Conservation (phyloP, 2,797 vertebrate genomes). For the Propithecus perrieri region DNA sequence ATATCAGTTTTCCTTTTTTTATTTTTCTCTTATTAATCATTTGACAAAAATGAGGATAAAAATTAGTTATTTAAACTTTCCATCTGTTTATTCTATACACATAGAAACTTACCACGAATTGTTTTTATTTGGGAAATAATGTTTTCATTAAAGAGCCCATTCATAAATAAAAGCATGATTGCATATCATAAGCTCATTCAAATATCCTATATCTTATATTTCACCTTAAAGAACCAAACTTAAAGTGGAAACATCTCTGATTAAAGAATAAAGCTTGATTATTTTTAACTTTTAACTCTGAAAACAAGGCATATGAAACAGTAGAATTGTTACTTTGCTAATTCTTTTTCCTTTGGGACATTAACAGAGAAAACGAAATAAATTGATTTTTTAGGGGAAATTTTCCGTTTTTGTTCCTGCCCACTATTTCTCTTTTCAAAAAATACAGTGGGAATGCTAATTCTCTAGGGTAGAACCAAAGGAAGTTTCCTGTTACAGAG, state of each 20-base stretch:
- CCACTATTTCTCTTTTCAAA: background rate
- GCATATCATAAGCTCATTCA: background rate
- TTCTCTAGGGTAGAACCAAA: background rate
- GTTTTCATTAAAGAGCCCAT: background rate
- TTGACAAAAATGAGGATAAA: background rate
- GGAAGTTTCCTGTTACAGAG: background rate
- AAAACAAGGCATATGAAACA: background rate
- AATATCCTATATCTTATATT: background rate
- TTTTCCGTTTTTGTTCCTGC: background rate
- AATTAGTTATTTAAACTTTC: constrained; percentile 8
- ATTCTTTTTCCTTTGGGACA: background rate
- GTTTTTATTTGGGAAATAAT: background rate
- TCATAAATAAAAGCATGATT: background rate
- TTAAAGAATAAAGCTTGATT: background rate
- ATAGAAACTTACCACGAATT: background rate
- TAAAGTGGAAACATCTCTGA: background rate
- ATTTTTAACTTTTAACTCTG: background rate
- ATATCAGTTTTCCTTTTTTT: background rate
- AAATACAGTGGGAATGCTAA: background rate
- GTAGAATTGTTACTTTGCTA: background rate
- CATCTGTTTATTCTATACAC: background rate
- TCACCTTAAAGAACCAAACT: background rate
- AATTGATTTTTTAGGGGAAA: background rate
- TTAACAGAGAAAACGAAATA: background rate
- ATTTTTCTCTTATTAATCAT: background rate